Conservation (phyloP, 1,140 invertebrate genomes). For the Halictus rubicundus region DNA sequence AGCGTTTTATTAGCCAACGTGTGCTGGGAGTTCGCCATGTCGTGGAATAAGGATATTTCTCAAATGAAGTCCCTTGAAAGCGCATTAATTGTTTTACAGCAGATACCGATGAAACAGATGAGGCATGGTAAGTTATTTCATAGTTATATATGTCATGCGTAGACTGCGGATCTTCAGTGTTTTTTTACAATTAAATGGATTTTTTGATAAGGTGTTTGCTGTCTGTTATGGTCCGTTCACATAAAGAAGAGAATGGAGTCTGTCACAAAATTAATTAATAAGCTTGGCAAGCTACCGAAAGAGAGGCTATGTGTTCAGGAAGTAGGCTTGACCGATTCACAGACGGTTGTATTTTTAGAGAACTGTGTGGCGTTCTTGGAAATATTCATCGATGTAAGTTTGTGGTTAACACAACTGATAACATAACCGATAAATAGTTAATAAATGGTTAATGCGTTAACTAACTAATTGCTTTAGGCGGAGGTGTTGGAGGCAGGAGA, state of each 20-base stretch:
- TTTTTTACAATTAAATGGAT: neutral
- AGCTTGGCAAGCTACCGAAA: slow-evolving; percentile 92
- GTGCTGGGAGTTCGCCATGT: slow-evolving; percentile 93
- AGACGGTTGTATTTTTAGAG: slow-evolving; percentile 86
- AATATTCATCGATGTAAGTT: slow-evolving; percentile 86
- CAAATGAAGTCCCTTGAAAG: slow-evolving; percentile 84
- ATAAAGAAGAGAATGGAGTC: slow-evolving; percentile 88
- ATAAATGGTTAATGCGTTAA: no score
- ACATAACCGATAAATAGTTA: no score
- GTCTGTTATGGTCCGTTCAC: slow-evolving; percentile 93
- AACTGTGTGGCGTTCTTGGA: slow-evolving; percentile 87
- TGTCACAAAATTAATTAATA: slow-evolving; percentile 90
- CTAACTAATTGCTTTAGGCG: slow-evolving; percentile 52
- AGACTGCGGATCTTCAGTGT: neutral
- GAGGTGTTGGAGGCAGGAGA: slow-evolving; percentile 71
- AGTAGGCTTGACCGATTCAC: slow-evolving; percentile 86
- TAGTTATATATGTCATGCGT: neutral
- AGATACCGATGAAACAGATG: slow-evolving; percentile 84
- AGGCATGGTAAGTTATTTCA: slow-evolving; percentile 81
- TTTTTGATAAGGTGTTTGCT: slow-evolving; percentile 84
- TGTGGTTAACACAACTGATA: slow-evolving; percentile 15
- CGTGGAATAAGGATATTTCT: slow-evolving; percentile 91
- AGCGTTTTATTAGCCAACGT: slow-evolving; percentile 91
- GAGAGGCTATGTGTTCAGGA: slow-evolving; percentile 89
- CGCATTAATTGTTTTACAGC: slow-evolving; percentile 80